A percentile compares a stretch with the other conserved stretches of the same genome.
phyloP scores from a whole-genome alignment of 2,113 vertebrate species.

The Eclectus roratus region DNA sequence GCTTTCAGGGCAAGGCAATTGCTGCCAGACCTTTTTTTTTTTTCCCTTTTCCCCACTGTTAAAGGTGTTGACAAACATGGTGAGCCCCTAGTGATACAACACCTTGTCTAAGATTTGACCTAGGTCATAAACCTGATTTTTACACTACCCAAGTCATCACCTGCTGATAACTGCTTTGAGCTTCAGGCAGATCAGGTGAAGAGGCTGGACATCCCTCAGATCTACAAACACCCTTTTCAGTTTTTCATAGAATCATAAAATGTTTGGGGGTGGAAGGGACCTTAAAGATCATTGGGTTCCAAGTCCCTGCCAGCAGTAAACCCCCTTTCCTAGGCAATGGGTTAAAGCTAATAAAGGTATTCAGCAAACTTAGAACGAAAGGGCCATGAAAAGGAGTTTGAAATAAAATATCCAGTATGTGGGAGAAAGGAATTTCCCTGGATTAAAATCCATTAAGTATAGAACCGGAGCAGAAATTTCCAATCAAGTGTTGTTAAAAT shows the following conservation, averaged over 20 bases:
- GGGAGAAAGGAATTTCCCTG: not conserved
- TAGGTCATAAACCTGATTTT: not conserved
- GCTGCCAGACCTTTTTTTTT: not conserved
- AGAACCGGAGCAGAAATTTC: not conserved
- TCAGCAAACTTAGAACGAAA: not conserved
- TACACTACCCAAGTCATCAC: not conserved
- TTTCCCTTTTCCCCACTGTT: not conserved
- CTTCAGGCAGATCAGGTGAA: not conserved
- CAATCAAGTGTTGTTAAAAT: not conserved
- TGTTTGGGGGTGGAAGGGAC: not conserved
- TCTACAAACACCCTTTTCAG: not conserved
- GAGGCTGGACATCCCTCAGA: not conserved
- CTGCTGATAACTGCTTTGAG: not conserved
- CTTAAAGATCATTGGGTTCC: not conserved
- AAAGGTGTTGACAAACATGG: not conserved
- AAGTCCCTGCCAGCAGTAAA: not conserved
- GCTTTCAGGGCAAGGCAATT: not conserved
- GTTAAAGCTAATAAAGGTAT: slow-evolving; percentile 13
- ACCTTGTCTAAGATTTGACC: not conserved
- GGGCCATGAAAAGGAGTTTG: not conserved
- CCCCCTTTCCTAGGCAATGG: not conserved
- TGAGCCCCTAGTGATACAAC: not conserved
- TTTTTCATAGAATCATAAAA: not conserved
- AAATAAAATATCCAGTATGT: not conserved
- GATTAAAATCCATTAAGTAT: not conserved